A percentile compares a stretch with the other conserved stretches of the same genome.
Conservation (phyloP, 2,797 vertebrate genomes). For the Crypturellus tataupa region DNA sequence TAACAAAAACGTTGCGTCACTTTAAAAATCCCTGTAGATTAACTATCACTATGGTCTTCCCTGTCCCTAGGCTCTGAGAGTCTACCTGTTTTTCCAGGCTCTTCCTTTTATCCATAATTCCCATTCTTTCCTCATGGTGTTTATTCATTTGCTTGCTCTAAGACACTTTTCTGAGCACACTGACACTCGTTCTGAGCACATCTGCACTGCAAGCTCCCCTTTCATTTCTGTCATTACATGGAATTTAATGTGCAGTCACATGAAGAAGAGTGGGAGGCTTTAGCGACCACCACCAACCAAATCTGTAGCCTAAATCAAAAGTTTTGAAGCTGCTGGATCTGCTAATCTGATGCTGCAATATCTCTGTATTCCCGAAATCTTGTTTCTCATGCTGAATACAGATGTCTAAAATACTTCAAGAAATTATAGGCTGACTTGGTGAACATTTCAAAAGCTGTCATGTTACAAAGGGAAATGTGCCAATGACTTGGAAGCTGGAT, state of each 20-base stretch:
- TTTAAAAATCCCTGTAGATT: not conserved
- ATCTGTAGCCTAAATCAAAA: not conserved
- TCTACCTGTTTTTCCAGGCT: not conserved
- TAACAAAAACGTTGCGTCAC: not conserved
- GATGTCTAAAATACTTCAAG: conserved; percentile 51
- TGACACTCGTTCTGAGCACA: no score
- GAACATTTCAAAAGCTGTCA: conserved; percentile 73
- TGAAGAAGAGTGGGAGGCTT: not conserved
- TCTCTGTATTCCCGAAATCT: not conserved
- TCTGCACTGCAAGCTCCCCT: not conserved
- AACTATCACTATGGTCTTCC: not conserved
- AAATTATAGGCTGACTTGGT: conserved; percentile 71
- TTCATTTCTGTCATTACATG: not conserved
- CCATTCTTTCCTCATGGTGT: not conserved
- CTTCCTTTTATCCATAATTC: not conserved
- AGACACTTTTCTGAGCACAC: not conserved
- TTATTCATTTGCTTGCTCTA: not conserved
- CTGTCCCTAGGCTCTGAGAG: not conserved
- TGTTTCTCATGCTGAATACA: conserved; percentile 9
- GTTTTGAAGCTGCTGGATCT: not conserved
- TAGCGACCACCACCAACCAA: not conserved
- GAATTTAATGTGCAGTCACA: not conserved
- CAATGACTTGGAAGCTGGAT: conserved; percentile 66
- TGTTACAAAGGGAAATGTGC: conserved; percentile 65
- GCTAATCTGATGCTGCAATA: conserved; percentile 10